Evolutionary conservation across 2,888 invertebrate genomes (phyloP), one percentile per base, ranked within the genome.

Genomic region (Taphrorychus bicolor): DNA sequence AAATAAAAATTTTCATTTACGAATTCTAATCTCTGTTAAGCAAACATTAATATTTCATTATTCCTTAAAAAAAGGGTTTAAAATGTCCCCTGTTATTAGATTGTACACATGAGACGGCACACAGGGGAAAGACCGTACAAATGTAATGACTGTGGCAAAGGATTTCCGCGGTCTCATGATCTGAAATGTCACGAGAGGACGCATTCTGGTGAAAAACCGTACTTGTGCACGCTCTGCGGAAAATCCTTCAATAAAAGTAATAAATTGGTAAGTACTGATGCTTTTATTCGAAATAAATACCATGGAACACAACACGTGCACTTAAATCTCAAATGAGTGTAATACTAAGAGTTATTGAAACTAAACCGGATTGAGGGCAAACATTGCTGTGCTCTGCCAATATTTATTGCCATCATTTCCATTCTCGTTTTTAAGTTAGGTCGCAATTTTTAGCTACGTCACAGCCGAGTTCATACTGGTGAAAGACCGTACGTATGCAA

Each of bases 221-320:
- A 83, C 71, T 74, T 82, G 54, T 83, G 83, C 69, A 82, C 82
- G 2, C 71, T 83, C 23, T 83, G 83, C 70, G 83, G 83, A 18
- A 83, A 83, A 73, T 82, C 82, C 1, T 83, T 83, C 71, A 83
- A 83, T 69, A 83, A 83, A 70, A 83, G 83, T 72, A 83, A 83
- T 71, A 83, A 83, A 79, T 73, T 83, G 80, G 82, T 82, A 74
- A 79, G 78, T 77, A 7, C 5, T 42, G 5, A 5, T 5, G 9
- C 16, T 1, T 19, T 4, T 7, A 48, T 3, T 17, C 16, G 16
- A 48, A 48, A 48, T 4, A 32, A 32, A 9, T 59, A 22, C 17
- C 22, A 22, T 45, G 14, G 5, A 45, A 16, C 1, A 9, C 17
- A 17, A 45, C 2, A 11, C 7, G 3, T 32, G 11, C 5, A 45